Base-by-base conservation (phyloP, 2,888 invertebrate species). In the Drosophila mettleri region DNA sequence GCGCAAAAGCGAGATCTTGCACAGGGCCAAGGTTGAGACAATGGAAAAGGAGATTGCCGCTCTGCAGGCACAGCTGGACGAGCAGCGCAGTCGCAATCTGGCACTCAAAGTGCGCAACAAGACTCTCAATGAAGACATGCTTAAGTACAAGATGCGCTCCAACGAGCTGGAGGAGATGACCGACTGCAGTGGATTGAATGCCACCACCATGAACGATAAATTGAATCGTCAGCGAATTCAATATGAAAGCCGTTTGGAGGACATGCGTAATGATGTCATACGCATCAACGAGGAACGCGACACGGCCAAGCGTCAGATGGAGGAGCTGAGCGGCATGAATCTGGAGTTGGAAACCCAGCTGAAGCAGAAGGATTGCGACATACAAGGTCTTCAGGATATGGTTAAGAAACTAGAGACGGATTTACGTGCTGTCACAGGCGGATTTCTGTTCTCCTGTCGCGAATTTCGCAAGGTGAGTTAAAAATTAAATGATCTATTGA, bases 41-140 rank as follows among this genome's bases (percentile, higher is more conserved):
- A 92, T 95, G 2, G 93, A 94, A 74, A 94, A 94, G 81, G 94
- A 96, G 53, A 93, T 95, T 9, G 91, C 93, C 2, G 85, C 87
- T 0, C 82, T 95, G 0, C 94, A 94, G 86, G 88, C 91, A 3
- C 94, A 94, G 31, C 92, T 94, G 65, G 94, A 94, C 24, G 94
- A 94, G 0, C 89, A 94, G 7, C 95, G 94, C 76, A 94, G 93
- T 66, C 96, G 95, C 88, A 88, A 94, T 1, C 94, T 95, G n/a
- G 95, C 94, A 0, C 92, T 94, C 0, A 95, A 94, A 89, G 95
- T 95, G 31, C 94, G 96, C 77, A 94, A 94, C 63, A 94, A 94
- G 86, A 95, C 95, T 53, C 91, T 96, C 22, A 95, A 95, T 80
- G 94, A 94, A 61, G 96, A 96, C 68, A 90, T 94, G 14, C 92